A percentile compares a stretch with the other conserved stretches of the same genome.
These are phyloP conservation scores for Caenorhabditis imperialis DNA, from an alignment of 2,888 invertebrate genomes.

Conservation along the genomic window DNA sequence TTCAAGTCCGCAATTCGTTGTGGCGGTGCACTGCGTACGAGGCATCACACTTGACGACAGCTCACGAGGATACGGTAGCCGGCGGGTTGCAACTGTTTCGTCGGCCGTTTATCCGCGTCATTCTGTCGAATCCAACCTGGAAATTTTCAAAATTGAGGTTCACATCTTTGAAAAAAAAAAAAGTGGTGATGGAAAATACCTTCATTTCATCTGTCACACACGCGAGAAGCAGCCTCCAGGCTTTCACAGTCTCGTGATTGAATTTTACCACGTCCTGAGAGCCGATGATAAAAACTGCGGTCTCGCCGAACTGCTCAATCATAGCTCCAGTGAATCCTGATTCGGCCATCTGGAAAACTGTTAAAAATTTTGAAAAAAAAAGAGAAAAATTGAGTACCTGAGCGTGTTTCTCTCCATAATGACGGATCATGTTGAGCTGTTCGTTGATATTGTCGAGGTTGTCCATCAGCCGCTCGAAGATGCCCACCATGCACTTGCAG, in stretches of 20 bases:
- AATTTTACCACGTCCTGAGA: conserved; percentile 65
- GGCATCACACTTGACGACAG: conserved; percentile 21
- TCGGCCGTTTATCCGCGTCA: conserved; percentile 53
- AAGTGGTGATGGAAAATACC: conserved; percentile 18
- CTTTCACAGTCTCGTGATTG: conserved; percentile 65
- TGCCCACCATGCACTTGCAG: conserved; percentile 64
- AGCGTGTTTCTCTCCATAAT: conserved; percentile 68
- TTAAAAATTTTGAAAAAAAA: no score
- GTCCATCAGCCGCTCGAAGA: conserved; percentile 58
- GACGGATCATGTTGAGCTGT: conserved; percentile 54
- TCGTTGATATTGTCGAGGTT: conserved; percentile 62
- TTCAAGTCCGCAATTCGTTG: conserved; percentile 23
- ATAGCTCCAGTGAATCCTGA: conserved; percentile 65
- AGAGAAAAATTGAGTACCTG: conserved; percentile 44
- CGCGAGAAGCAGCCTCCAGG: conserved; percentile 65
- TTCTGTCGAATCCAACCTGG: conserved; percentile 55
- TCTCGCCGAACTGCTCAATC: conserved; percentile 69
- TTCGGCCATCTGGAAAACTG: conserved; percentile 61
- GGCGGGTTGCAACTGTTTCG: conserved; percentile 81
- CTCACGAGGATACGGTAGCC: conserved; percentile 85
- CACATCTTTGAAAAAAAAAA: not conserved
- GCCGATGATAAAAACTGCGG: conserved; percentile 64
- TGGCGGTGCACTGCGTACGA: conserved; percentile 18
- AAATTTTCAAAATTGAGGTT: conserved; percentile 8
- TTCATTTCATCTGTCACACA: conserved; percentile 68